Conservation (phyloP, 2,113 vertebrate genomes). For the Sphyrna mokarran region DNA sequence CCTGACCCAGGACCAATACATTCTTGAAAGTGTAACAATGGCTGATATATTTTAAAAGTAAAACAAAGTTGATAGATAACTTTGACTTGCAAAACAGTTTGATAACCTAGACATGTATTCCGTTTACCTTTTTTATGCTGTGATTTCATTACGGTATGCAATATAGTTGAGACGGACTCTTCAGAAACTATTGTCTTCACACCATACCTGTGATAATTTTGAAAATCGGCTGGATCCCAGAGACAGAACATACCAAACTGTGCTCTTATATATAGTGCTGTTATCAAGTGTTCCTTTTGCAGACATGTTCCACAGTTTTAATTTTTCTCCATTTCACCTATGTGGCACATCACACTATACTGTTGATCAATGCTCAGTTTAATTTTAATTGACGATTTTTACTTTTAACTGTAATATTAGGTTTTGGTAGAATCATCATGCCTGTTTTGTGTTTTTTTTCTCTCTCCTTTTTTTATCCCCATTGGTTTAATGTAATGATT, state of each 20-base stretch:
- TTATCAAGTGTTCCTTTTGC: conserved; percentile 77
- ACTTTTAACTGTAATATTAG: conserved; percentile 48
- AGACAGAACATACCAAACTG: conserved; percentile 70
- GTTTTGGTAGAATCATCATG: conserved; percentile 34
- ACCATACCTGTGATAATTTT: conserved; percentile 26
- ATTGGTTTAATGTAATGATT: conserved; percentile 23
- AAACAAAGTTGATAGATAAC: conserved; percentile 24
- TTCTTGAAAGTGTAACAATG: conserved; percentile 10
- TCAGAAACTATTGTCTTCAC: neutral
- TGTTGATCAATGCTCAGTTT: conserved; percentile 43
- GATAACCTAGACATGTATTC: conserved; percentile 26
- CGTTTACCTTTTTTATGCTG: conserved; percentile 24
- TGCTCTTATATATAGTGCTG: conserved; percentile 70
- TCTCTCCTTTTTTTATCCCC: neutral
- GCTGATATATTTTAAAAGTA: conserved; percentile 4
- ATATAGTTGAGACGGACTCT: conserved; percentile 35
- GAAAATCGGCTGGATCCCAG: conserved; percentile 15
- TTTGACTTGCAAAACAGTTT: neutral
- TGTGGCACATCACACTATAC: conserved; percentile 44
- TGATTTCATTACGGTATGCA: conserved; percentile 36
- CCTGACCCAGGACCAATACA: conserved; percentile 13
- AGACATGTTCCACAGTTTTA: conserved; percentile 50
- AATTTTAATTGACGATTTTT: conserved; percentile 73
- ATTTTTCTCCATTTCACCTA: conserved; percentile 53
- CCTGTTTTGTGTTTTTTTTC: neutral